Percentiles rank a stretch among this genome's conserved stretches.
phyloP scores from a whole-genome alignment of 2,113 vertebrate species.

The Noctilio leporinus region DNA sequence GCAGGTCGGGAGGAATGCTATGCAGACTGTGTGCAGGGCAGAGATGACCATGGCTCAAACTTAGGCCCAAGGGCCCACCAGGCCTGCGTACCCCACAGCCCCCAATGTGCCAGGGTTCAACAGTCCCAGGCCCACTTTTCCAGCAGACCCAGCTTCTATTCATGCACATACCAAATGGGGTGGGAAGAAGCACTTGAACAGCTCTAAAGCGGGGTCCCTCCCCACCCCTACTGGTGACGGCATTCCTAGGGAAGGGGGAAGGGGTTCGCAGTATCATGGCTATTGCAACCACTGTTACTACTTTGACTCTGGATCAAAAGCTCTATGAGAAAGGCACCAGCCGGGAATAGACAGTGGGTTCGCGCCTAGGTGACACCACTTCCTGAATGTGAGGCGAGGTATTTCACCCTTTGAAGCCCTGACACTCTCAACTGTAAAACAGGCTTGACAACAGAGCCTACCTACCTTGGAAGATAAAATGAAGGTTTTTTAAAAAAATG shows the following conservation, averaged over 20 bases:
- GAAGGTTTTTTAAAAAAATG: not conserved
- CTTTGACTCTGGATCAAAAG: not conserved
- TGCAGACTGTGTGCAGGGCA: not conserved
- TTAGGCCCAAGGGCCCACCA: not conserved
- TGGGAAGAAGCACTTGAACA: not conserved
- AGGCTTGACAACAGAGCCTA: not conserved
- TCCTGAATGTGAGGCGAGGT: not conserved
- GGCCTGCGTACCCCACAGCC: not conserved
- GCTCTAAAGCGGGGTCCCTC: not conserved
- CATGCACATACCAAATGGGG: not conserved
- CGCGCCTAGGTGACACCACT: not conserved
- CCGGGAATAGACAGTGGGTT: not conserved
- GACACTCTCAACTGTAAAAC: not conserved
- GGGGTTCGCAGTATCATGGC: rapidly evolving
- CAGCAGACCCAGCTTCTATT: not conserved
- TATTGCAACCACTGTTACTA: not conserved
- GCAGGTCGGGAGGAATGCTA: not conserved
- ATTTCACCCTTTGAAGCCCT: not conserved
- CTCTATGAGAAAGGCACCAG: not conserved
- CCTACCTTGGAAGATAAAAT: not conserved
- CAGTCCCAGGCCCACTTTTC: not conserved
- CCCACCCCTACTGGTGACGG: not conserved
- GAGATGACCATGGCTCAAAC: not conserved
- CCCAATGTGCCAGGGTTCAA: not conserved
- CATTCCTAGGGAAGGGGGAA: not conserved